phyloP scores from a whole-genome alignment of 2,888 invertebrate species.

The Lucinisca nassula region DNA sequence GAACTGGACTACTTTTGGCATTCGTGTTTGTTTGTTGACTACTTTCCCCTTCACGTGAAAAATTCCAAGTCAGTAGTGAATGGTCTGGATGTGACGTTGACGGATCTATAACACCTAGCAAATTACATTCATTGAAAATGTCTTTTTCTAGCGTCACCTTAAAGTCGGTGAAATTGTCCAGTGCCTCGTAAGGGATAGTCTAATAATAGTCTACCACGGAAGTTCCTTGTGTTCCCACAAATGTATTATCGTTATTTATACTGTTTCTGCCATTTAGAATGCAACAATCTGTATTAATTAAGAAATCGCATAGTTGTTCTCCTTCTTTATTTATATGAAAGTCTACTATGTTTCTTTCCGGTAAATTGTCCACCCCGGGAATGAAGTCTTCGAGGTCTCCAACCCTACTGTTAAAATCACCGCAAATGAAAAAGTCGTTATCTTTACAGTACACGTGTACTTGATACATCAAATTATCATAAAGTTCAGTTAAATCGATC shows the following conservation, averaged over 20 bases:
- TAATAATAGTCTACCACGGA: slow-evolving; percentile 26
- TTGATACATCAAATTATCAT: not conserved
- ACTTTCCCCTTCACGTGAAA: not conserved
- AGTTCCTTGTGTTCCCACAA: slow-evolving; percentile 2
- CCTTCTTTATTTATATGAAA: slow-evolving; percentile 10
- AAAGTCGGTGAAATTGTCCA: slow-evolving; percentile 14
- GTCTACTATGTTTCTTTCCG: slow-evolving; percentile 12
- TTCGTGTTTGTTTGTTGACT: not conserved
- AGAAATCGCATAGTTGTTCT: slow-evolving; percentile 9
- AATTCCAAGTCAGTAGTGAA: not conserved
- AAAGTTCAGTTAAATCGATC: not conserved
- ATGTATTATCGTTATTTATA: slow-evolving; percentile 25
- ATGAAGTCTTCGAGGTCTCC: slow-evolving; percentile 19
- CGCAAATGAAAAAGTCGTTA: not conserved
- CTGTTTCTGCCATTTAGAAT: slow-evolving; percentile 31
- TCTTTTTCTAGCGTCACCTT: not conserved
- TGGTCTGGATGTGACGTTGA: not conserved
- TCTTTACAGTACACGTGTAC: not conserved
- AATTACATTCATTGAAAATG: not conserved
- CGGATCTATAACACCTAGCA: not conserved
- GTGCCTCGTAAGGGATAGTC: not conserved
- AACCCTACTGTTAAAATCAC: slow-evolving; percentile 21
- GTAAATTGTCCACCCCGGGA: not conserved
- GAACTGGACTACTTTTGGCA: not conserved
- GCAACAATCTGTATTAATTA: slow-evolving; percentile 10